Evolutionary conservation across 2,113 vertebrate species (phyloP).

Genomic region (Muntiacus muntjak): DNA sequence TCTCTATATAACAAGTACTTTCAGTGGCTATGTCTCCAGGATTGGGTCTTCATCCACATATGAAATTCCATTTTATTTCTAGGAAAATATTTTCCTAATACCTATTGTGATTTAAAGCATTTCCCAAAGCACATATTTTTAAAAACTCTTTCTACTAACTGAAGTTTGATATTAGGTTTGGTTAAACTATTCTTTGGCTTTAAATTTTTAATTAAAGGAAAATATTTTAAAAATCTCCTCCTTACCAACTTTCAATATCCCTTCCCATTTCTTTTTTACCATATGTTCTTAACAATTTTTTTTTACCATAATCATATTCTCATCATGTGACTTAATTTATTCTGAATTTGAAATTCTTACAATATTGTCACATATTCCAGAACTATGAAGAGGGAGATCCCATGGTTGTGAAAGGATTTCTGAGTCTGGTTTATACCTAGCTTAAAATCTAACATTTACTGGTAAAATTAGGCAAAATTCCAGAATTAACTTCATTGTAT

Average conservation of each 20-base stretch:
- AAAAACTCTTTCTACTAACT: not conserved
- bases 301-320: not conserved
- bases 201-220: not conserved
- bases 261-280: not conserved
- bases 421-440: not conserved
- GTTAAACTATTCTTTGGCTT: not conserved
- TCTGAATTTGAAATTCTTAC: not conserved
- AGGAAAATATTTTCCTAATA: not conserved
- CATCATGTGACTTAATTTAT: not conserved
- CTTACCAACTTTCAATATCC: not conserved
- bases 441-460: not conserved
- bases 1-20: not conserved
- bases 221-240: not conserved
- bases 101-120: not conserved
- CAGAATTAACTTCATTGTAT: not conserved
- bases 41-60: not conserved
- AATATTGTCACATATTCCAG: not conserved
- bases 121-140: not conserved
- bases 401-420: not conserved
- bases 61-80: not conserved
- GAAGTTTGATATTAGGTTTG: not conserved
- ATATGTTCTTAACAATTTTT: not conserved
- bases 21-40: not conserved
- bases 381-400: not conserved
- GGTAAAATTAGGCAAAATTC: not conserved